Evolutionary conservation across 2,797 vertebrate species (phyloP).

Genomic region (Oophaga sylvatica): DNA sequence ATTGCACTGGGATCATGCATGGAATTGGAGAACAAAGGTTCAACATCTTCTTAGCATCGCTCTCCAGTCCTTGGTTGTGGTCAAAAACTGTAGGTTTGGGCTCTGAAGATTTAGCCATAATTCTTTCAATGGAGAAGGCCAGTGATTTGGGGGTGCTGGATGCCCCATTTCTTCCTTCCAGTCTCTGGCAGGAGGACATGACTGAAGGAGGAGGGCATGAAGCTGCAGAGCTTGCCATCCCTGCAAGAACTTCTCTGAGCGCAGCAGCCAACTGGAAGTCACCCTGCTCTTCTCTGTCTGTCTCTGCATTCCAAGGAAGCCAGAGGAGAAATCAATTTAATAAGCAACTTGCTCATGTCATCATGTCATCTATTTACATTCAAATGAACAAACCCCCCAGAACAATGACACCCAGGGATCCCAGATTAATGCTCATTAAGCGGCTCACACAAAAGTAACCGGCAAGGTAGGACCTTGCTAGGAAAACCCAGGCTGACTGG

Average conservation of each 20-base stretch:
- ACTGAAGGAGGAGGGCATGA: constrained; percentile 80
- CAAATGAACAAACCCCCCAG: constrained; percentile 81
- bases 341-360: constrained; percentile 87
- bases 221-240: constrained; percentile 88
- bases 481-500: constrained; percentile 65
- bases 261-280: constrained; percentile 74
- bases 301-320: constrained; percentile 84
- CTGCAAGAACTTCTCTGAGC: constrained; percentile 76
- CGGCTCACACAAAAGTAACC: constrained; percentile 82
- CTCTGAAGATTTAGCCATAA: constrained; percentile 95
- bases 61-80: constrained; percentile 74
- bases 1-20: constrained; percentile 91
- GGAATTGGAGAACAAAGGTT: constrained; percentile 90
- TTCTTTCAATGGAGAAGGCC: constrained; percentile 97
- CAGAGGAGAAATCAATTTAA: constrained; percentile 90
- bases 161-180: constrained; percentile 78
- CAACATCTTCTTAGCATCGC: constrained; percentile 80
- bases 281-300: constrained; percentile 49
- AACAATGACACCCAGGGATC: constrained; percentile 91
- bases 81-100: constrained; percentile 73
- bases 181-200: constrained; percentile 82
- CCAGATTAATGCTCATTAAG: constrained; percentile 93
- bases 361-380: constrained; percentile 90
- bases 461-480: constrained; percentile 79
- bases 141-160: constrained; percentile 87